These are phyloP conservation scores for Corythaeola cristata DNA, from an alignment of 2,113 vertebrate genomes.

Conservation along the genomic window DNA sequence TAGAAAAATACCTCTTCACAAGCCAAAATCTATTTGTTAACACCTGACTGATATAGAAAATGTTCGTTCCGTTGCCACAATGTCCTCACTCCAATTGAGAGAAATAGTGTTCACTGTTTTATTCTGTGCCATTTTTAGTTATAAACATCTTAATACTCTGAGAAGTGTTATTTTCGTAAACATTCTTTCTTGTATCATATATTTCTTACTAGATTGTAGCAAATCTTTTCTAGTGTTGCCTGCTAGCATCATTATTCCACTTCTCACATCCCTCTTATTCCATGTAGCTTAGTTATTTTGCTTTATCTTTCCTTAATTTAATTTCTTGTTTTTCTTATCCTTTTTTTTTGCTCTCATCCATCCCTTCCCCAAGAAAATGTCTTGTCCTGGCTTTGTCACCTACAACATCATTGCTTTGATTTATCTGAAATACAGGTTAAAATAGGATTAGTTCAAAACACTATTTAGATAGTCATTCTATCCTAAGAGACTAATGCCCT, in stretches of 20 bases:
- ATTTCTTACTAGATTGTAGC: not conserved
- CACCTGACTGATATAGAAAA: not conserved
- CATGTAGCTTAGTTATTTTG: conserved; percentile 28
- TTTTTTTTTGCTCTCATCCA: not conserved
- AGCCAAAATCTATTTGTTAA: not conserved
- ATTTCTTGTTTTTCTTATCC: not conserved
- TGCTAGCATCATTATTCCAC: not conserved
- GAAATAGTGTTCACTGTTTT: not conserved
- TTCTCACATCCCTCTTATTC: not conserved
- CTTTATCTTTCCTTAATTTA: not conserved
- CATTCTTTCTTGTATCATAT: not conserved
- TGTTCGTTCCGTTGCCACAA: not conserved
- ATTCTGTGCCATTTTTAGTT: not conserved
- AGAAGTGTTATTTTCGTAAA: not conserved
- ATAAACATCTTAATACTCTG: not conserved
- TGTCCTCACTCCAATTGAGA: not conserved
- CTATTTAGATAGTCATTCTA: not conserved
- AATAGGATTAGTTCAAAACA: not conserved
- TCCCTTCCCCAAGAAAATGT: not conserved
- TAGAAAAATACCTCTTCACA: not conserved
- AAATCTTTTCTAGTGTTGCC: not conserved
- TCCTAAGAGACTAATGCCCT: not conserved
- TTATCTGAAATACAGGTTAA: not conserved
- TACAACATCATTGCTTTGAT: not conserved
- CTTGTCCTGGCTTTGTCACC: not conserved